Evolutionary conservation across 2,113 vertebrate species (phyloP).

Genomic region (Sitta europaea): DNA sequence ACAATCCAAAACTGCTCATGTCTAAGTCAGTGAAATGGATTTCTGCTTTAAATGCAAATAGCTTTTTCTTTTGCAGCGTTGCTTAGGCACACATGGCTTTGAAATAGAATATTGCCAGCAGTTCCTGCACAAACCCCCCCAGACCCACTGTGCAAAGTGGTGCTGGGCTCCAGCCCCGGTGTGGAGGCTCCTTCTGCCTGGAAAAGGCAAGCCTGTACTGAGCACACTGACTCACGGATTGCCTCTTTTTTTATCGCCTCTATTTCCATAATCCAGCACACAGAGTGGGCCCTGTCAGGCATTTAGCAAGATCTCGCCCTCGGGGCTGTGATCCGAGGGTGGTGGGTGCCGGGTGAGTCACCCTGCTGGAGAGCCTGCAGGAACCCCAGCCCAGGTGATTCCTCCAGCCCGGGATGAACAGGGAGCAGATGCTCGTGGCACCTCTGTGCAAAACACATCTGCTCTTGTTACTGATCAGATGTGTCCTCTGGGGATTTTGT

Average conservation of each 20-base stretch:
- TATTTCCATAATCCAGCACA: neutral
- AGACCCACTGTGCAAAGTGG: neutral
- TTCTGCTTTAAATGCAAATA: slow-evolving; percentile 12
- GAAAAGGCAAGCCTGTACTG: neutral
- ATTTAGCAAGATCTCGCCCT: neutral
- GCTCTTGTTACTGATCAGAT: neutral
- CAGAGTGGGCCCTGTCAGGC: neutral
- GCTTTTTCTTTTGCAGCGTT: slow-evolving; percentile 28
- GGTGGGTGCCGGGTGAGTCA: neutral
- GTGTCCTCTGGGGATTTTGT: neutral
- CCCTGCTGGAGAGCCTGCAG: neutral
- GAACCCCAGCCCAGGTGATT: neutral
- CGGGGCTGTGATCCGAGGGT: neutral
- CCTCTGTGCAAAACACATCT: neutral
- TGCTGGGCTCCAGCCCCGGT: neutral
- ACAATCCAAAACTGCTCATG: neutral
- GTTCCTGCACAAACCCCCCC: neutral
- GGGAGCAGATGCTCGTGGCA: neutral
- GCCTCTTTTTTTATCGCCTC: neutral
- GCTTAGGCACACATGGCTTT: neutral
- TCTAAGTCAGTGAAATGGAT: neutral
- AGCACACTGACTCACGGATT: neutral
- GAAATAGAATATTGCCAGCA: neutral
- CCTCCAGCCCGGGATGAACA: neutral
- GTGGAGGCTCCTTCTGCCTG: neutral